A percentile compares a stretch with the other conserved stretches of the same genome.
Evolutionary conservation across 2,113 vertebrate genomes (phyloP).

Genomic region (Sterna hirundo): DNA sequence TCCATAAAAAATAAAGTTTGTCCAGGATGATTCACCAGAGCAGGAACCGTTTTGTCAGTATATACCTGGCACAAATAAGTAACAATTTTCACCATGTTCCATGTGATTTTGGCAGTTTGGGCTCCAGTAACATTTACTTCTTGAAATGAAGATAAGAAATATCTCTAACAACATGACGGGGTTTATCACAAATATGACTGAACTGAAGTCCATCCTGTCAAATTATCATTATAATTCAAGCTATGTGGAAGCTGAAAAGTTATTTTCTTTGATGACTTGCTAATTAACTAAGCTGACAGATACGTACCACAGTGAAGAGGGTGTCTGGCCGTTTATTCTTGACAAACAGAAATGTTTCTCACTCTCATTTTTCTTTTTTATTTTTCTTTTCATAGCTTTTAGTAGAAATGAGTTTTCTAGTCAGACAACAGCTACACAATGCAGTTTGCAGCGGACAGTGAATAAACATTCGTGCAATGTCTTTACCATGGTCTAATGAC

Average conservation of each 20-base stretch:
- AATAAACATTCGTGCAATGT: neutral
- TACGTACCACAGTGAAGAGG: neutral
- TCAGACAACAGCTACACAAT: constrained; percentile 8
- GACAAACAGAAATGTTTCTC: neutral
- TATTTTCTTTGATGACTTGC: constrained; percentile 10
- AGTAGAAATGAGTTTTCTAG: neutral
- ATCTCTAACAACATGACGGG: neutral
- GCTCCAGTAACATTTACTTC: neutral
- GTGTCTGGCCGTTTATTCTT: neutral
- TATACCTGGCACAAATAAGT: neutral
- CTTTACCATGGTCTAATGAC: constrained; percentile 6
- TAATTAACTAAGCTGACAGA: constrained; percentile 36
- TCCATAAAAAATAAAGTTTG: neutral
- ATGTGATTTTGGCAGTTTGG: neutral
- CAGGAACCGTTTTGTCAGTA: neutral
- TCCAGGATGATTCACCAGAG: neutral
- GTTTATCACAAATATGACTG: neutral
- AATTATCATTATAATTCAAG: neutral
- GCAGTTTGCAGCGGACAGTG: neutral
- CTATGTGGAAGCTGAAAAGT: neutral
- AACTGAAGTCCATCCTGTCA: neutral
- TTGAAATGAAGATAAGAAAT: neutral
- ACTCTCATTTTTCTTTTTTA: neutral
- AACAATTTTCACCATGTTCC: neutral
- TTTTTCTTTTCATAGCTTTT: neutral